phyloP scores from a whole-genome alignment of 2,113 vertebrate genomes.

The Acanthisitta chloris region DNA sequence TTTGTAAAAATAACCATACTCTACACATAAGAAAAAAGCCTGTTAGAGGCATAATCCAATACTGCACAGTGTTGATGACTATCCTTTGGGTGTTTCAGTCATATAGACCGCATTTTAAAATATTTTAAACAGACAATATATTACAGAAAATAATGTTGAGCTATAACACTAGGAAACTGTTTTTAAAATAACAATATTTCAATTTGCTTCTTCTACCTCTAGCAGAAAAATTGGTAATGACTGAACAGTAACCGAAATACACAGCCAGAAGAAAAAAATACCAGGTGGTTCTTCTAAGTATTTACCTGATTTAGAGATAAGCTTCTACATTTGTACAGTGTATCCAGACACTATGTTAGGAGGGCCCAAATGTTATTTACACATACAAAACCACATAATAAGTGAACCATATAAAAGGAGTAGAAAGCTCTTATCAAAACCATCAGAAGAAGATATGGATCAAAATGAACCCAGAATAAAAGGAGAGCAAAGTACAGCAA shows the following conservation, averaged over 20 bases:
- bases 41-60: background rate
- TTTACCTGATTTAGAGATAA: background rate
- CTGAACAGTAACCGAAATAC: background rate
- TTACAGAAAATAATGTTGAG: background rate
- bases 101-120: background rate
- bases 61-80: background rate
- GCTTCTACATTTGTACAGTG: background rate
- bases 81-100: background rate
- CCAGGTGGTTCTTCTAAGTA: background rate
- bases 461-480: background rate
- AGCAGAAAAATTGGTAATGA: background rate
- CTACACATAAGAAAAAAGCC: background rate
- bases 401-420: background rate
- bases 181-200: background rate
- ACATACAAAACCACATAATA: background rate
- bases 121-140: background rate
- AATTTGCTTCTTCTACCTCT: background rate
- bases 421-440: background rate
- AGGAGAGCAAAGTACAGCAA: background rate
- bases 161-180: background rate
- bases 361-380: background rate
- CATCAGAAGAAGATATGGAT: background rate
- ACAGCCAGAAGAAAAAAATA: background rate
- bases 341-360: background rate
- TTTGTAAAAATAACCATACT: background rate